Evolutionary conservation across 2,888 invertebrate genomes (phyloP), one percentile per base, ranked within the genome.

Genomic region (Pammene aurita): DNA sequence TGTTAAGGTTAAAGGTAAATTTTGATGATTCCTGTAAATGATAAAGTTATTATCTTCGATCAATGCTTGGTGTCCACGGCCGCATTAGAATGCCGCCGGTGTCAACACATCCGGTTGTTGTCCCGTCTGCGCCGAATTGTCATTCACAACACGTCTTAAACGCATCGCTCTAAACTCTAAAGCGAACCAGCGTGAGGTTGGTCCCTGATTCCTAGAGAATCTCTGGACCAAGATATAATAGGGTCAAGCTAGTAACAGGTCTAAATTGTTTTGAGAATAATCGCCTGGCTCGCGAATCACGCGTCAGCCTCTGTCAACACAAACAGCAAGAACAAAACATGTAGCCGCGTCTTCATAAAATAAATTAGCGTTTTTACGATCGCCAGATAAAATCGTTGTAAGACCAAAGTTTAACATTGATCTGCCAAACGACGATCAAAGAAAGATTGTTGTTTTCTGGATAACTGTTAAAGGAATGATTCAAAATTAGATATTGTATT

Each of bases 231-330:
- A 2, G 54, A n/a, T 54, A 34, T 54, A 35, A 18, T 54, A 54
- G n/a, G 0, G 13, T 7, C 34, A 7, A n/a, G 34, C 13, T 7
- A 2, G n/a, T 11, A 13, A 7, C 5, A 4, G 13, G 13, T n/a
- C 7, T 34, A 54, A 34, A 54, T 34, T 54, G 54, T 35, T 9
- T 54, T 52, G 26, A 13, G 52, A 52, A 26, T n/a, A 54, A 16
- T 54, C 1, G 2, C 9, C 34, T 2, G n/a, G 7, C 77, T 74
- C 72, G 77, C 78, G 72, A 81, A 82, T 80, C 76, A 82, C 76
- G 55, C 62, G 66, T 65, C 73, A 64, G 67, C 64, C 65, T 55
- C 62, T 70, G 68, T 72, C 72, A 58, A 67, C 72, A 66, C 64
- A 52, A 62, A 72, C 66, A 72, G 41, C 48, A 71, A 72, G 68